These are phyloP conservation scores for Spea multiplicata DNA, from an alignment of 2,113 vertebrate species.

Conservation along the genomic window DNA sequence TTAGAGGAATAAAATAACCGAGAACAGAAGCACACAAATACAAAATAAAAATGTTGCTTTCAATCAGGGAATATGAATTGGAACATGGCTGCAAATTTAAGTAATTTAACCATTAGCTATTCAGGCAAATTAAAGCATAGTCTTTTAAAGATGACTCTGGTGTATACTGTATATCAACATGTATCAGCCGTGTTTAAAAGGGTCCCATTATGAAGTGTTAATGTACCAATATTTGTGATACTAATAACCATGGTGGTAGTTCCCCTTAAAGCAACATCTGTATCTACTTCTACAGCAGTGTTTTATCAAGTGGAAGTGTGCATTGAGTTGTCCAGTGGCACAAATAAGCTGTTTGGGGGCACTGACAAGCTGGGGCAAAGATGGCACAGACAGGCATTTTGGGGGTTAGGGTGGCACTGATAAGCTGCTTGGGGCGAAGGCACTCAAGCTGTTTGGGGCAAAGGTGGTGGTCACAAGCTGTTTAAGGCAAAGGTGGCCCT, in stretches of 20 bases:
- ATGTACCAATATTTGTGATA: neutral
- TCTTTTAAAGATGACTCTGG: too few species aligned
- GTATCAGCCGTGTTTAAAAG: too few species aligned
- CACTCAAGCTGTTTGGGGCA: too few species aligned
- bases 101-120: neutral
- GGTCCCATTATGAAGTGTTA: too few species aligned
- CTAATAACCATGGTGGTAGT: neutral
- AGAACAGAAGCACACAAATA: neutral
- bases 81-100: neutral
- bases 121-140: neutral
- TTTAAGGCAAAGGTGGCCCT: too few species aligned
- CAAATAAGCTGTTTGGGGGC: too few species aligned
- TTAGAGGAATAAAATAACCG: neutral
- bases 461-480: too few species aligned
- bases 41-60: neutral
- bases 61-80: neutral
- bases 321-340: neutral
- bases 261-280: neutral
- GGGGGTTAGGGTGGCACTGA: too few species aligned
- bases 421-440: too few species aligned
- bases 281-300: neutral
- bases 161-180: too few species aligned
- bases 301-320: neutral
- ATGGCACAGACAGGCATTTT: too few species aligned
- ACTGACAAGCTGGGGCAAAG: too few species aligned